phyloP scores from a whole-genome alignment of 2,113 vertebrate species.

The Carassius gibelio region DNA sequence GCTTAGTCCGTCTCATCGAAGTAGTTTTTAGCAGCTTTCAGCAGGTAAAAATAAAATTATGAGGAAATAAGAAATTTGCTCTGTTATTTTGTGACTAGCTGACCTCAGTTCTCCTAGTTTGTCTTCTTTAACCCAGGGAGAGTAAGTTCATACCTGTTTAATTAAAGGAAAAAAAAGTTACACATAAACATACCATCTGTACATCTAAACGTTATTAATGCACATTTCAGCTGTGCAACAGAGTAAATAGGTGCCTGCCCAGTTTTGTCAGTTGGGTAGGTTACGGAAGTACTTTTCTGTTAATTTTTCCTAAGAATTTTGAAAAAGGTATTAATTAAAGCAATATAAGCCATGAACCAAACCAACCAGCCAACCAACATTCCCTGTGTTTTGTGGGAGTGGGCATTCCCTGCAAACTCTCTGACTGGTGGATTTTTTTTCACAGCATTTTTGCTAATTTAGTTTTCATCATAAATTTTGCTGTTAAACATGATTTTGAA shows the following conservation, averaged over 20 bases:
- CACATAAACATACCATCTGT: background rate
- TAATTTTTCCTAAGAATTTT: background rate
- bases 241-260: background rate
- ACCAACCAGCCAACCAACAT: background rate
- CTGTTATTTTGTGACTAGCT: background rate
- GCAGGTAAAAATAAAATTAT: too few species aligned
- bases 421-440: too few species aligned
- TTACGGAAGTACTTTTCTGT: background rate
- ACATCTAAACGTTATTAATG: too few species aligned
- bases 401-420: too few species aligned
- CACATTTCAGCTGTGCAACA: too few species aligned
- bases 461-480: too few species aligned
- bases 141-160: conserved; percentile 71
- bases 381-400: too few species aligned
- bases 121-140: conserved; percentile 69
- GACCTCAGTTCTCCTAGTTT: conserved; percentile 31
- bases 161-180: background rate
- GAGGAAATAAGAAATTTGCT: background rate
- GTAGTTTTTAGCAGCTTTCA: too few species aligned
- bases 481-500: too few species aligned
- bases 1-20: too few species aligned
- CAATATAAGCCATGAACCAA: background rate
- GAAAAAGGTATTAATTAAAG: background rate
- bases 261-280: too few species aligned
- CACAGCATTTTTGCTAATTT: too few species aligned